Base-by-base conservation (phyloP, 2,113 vertebrate species). In the Perccottus glenii region DNA sequence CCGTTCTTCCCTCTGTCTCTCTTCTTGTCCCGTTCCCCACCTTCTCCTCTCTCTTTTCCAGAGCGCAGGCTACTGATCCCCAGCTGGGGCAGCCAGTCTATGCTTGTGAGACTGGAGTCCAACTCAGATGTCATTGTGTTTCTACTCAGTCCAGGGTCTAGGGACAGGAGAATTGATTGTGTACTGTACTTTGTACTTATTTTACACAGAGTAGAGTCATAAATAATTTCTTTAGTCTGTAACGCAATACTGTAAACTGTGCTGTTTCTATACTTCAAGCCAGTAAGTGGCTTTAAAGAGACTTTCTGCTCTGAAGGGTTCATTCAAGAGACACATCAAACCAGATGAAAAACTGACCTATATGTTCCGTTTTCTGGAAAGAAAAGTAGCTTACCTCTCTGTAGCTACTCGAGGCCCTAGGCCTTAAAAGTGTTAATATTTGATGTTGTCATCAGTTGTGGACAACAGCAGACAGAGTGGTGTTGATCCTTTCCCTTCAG, bases 11-110 rank as follows among this genome's bases (percentile, higher is more conserved):
- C 88, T 38, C 89, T 84, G 1, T 95, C 94, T 76, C 89, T 92
- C 70, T 93, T 96, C 45, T 90, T 88, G 77, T 94, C 94, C 32
- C 89, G 89, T 53, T 94, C 94, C 71, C 62, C 69, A 50, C 91
- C 93, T 67, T 70, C 84, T 70, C 93, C 87, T 84, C 96, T 94
- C 81, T 98, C 95, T 65, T 92, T 96, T 57, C 96, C 96, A 0
- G 96, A 96, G 36, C 95, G 94, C 73, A 98, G 92, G 71, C 94
- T 94, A 77, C 87, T 92, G 75, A 92, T 49, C 77, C 93, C 93
- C 83, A 99, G 94, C 83, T 96, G 94, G 38, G 97, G 96, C 53
- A 99, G 94, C 97, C 97, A 99, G 93, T 99, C 97, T 81, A 99
- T 99, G 77, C 96, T 98, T 60, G 97, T 99, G 67, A 99, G 93